Base-by-base conservation (phyloP, 1,140 invertebrate species). In the Caenorhabditis remanei region DNA sequence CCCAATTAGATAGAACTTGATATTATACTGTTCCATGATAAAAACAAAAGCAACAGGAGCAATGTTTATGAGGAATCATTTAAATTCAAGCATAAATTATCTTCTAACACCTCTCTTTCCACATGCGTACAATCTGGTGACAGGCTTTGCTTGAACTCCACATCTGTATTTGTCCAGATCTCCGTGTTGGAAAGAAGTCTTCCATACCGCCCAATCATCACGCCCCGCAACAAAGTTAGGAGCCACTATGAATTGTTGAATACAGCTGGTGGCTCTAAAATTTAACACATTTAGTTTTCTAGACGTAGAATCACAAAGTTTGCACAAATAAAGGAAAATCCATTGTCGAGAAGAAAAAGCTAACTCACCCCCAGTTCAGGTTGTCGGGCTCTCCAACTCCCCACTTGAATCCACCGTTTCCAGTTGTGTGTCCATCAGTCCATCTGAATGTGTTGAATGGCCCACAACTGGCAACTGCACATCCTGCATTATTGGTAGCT, bases 361-460 rank as follows among this genome's bases (percentile, higher is more conserved):
- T 2, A 16, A 21, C 56, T 58, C 56, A 58, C 56, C 24, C 61
- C 61, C 61, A 63, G 40, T 11, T 63, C 21, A 32, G 0, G 14
- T 32, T 32, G 11, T 63, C 65, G 2, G 65, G 65, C 19, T 71
- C 40, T 43, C 65, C 65, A 43, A 7, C 14, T 43, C 65, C 65
- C 65, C 65, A 71, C 4, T 71, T 43, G 65, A 71, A 71, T n/a
- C 65, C 65, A 0, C 0, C 65, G 46, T 9, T 24, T 46, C 65
- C 65, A 43, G 40, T 71, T 5, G 65, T 71, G n/a, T 71, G 65
- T 19, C 65, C 65, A 71, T 71, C 65, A 2, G 65, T 71, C 65
- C 65, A 71, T 71, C 11, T 8, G 46, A 16, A 71, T 7, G 65
- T 46, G n/a, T 43, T 46, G 46, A 43, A 71, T 7, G 41, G 65